A percentile compares a stretch with the other conserved stretches of the same genome.
Evolutionary conservation across 2,113 vertebrate species (phyloP).

Genomic region (Turdus rufiventris): DNA sequence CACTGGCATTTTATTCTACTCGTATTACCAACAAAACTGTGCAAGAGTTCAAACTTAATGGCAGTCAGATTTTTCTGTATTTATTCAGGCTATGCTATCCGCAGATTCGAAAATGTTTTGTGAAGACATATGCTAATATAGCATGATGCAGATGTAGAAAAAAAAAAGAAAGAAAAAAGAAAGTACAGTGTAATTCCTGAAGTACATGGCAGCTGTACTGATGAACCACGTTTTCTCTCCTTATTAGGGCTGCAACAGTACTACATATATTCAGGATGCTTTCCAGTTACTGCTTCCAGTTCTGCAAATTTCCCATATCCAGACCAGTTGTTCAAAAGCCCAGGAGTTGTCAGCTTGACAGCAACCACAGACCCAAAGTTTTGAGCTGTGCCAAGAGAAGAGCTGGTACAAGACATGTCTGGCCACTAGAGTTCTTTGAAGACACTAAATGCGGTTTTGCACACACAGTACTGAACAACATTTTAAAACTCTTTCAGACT

Average conservation of each 20-base stretch:
- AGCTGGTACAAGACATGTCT: background rate
- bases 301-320: slow-evolving; percentile 89
- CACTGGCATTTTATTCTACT: background rate
- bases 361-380: background rate
- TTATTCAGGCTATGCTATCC: background rate
- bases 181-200: background rate
- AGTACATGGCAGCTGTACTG: background rate
- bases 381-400: background rate
- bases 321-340: slow-evolving; percentile 63
- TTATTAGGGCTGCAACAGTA: slow-evolving; percentile 88
- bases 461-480: slow-evolving; percentile 28
- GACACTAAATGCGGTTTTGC: slow-evolving; percentile 68
- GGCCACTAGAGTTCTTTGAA: background rate
- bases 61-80: background rate
- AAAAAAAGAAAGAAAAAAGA: background rate
- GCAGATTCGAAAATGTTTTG: background rate
- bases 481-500: slow-evolving; percentile 1
- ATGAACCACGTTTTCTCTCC: background rate
- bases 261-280: slow-evolving; percentile 88
- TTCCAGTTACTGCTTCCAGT: slow-evolving; percentile 92
- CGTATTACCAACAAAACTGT: background rate
- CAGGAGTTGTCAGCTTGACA: background rate
- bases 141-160: background rate
- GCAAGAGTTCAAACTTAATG: background rate
- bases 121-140: background rate